Evolutionary conservation across 2,113 vertebrate species (phyloP).

Genomic region (Holacanthus passer): DNA sequence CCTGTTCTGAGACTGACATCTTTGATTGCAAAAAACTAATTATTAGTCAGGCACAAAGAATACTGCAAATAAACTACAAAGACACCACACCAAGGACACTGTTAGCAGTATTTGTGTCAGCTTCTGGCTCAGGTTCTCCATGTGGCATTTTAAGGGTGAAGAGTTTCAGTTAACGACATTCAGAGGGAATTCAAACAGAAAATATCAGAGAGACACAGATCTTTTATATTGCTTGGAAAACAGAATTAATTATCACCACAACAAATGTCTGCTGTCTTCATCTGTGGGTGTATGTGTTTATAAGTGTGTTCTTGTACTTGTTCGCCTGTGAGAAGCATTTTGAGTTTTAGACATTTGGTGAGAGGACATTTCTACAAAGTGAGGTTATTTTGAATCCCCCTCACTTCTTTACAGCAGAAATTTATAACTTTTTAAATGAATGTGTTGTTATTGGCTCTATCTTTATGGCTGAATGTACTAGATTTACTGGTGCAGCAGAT

Average conservation of each 20-base stretch:
- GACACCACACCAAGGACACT: background rate
- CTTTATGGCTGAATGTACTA: background rate
- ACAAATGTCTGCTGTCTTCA: constrained; percentile 70
- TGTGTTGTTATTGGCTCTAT: background rate
- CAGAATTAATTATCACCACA: constrained; percentile 74
- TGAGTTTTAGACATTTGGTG: constrained; percentile 55
- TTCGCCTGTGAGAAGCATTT: constrained; percentile 45
- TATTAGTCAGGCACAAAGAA: background rate
- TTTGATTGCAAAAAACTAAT: background rate
- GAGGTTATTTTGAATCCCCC: constrained; percentile 3
- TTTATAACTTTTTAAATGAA: background rate
- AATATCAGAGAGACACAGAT: constrained; percentile 21
- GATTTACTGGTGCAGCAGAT: background rate
- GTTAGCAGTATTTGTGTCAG: background rate
- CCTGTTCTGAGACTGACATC: background rate
- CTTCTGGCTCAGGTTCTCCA: background rate
- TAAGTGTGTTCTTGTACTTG: constrained; percentile 50
- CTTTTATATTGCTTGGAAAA: constrained; percentile 44
- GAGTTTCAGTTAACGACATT: background rate
- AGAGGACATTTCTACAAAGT: constrained; percentile 39
- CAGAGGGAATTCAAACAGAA: constrained; percentile 14
- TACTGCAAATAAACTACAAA: background rate
- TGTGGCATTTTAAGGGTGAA: background rate
- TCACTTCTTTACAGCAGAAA: constrained; percentile 6
- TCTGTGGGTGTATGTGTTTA: constrained; percentile 66